A percentile compares a stretch with the other conserved stretches of the same genome.
Conservation (phyloP, 2,797 vertebrate genomes). For the Enoplosus armatus region DNA sequence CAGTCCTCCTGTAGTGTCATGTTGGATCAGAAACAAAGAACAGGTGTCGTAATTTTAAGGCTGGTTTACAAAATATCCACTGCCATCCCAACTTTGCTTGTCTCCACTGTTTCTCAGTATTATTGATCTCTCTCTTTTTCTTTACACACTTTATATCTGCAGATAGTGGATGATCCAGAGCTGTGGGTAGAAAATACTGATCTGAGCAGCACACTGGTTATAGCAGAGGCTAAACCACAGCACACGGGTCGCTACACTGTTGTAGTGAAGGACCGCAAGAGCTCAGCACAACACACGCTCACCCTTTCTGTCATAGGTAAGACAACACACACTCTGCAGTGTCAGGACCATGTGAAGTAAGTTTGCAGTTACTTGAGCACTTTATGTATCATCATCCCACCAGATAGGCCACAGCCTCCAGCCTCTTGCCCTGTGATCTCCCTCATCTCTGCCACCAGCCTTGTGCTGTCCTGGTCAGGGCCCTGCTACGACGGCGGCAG, state of each 20-base stretch:
- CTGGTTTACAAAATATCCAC: not conserved
- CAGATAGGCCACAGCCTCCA: slow-evolving; percentile 86
- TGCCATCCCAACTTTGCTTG: not conserved
- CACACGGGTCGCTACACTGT: slow-evolving; percentile 85
- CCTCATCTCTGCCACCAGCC: slow-evolving; percentile 65
- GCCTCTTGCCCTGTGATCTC: slow-evolving; percentile 82
- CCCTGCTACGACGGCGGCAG: slow-evolving; percentile 89
- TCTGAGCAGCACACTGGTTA: slow-evolving; percentile 80
- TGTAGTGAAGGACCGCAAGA: slow-evolving; percentile 81
- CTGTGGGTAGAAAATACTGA: slow-evolving; percentile 78
- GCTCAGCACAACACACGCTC: slow-evolving; percentile 80
- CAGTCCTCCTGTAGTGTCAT: slow-evolving; percentile 82
- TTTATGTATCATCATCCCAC: not conserved
- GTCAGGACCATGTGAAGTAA: not conserved
- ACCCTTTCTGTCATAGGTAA: slow-evolving; percentile 86
- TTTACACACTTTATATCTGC: slow-evolving; percentile 10
- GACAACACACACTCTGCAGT: slow-evolving; percentile 6
- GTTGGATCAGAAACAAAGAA: slow-evolving; percentile 86
- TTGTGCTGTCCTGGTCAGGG: slow-evolving; percentile 88
- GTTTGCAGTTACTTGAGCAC: not conserved
- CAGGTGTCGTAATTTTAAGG: slow-evolving; percentile 71
- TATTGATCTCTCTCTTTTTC: not conserved
- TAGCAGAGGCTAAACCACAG: slow-evolving; percentile 72
- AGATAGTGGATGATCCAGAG: slow-evolving; percentile 80
- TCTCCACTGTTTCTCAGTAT: not conserved